Percentiles rank a stretch among this genome's conserved stretches.
These are phyloP conservation scores for Crotalus tigris DNA, from an alignment of 2,113 vertebrate species.

Conservation along the genomic window DNA sequence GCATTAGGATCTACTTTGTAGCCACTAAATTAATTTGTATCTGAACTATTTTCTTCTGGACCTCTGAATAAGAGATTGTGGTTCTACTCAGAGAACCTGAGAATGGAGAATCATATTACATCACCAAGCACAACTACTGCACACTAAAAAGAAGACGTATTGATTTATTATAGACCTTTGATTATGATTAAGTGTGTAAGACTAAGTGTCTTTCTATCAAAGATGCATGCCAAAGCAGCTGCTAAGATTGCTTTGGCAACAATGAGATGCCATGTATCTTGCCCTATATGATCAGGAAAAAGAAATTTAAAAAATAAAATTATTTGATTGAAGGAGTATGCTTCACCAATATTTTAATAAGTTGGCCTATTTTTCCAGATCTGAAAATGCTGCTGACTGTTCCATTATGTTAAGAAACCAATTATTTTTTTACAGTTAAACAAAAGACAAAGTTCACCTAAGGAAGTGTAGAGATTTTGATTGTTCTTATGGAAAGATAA, in stretches of 20 bases:
- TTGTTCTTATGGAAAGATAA: not conserved
- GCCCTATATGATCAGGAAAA: not conserved
- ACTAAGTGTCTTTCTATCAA: not conserved
- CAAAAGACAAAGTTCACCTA: not conserved
- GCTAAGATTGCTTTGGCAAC: not conserved
- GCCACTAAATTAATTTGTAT: not conserved
- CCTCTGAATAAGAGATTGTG: not conserved
- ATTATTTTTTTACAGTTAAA: not conserved
- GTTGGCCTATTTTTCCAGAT: not conserved
- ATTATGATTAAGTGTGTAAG: not conserved
- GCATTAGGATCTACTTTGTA: not conserved
- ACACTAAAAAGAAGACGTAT: not conserved
- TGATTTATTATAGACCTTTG: not conserved
- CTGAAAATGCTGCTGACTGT: not conserved
- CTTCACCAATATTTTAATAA: not conserved
- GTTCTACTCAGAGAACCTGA: not conserved
- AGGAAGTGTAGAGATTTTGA: not conserved
- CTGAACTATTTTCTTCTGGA: conserved; percentile 7
- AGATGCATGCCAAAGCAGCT: not conserved
- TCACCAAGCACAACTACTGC: not conserved
- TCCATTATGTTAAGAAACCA: not conserved
- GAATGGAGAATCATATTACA: not conserved
- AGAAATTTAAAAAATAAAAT: not conserved
- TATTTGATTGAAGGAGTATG: not conserved
- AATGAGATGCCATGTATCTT: not conserved